Evolutionary conservation across 2,113 vertebrate species (phyloP), one percentile per base, ranked within the genome.

Genomic region (Arothron firmamentum): DNA sequence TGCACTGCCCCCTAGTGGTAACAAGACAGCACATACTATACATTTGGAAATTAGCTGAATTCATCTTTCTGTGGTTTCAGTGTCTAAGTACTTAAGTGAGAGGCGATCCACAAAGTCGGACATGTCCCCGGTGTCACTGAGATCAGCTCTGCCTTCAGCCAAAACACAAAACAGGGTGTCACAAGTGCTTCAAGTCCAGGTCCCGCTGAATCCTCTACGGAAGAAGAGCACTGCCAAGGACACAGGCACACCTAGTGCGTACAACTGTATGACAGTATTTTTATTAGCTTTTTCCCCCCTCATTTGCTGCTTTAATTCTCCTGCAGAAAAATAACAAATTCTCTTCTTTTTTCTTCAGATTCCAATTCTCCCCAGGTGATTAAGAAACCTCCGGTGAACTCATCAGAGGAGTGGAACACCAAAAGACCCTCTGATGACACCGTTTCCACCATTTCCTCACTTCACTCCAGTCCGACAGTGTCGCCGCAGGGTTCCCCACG

Each of bases 21-120:
- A 38, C 4, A 38, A 38, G 1, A 38, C 28, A 6, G 5, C 8
- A 31, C 6, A 31, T 31, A 31, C 28, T 31, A 5, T 31, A 31
- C 6, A 31, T 31, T 9, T 31, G 34, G 8, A 11, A 17, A 6
- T 19, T 49, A 5, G 5, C 47, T 19, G 17, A 20, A n/a, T 11
- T 66, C 2, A 1, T 17, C 23, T 49, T 23, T 0, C 7, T 28
- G 51, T 46, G 0, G 49, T 74, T 3, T 52, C 80, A 98, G 96
- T 98, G 86, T 94, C 94, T 0, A 98, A 98, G 87, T 96, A 92
- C 80, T 73, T 98, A 90, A 95, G 67, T 46, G 96, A 98, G 75
- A 92, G 95, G 70, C 90, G 90, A 49, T 90, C 92, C 68, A 88
- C 82, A 11, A 98, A 94, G 86, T 90, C 92, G 0, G 96, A 98